Base-by-base conservation (phyloP, 2,797 vertebrate genomes). In the Cephalopachus bancanus region DNA sequence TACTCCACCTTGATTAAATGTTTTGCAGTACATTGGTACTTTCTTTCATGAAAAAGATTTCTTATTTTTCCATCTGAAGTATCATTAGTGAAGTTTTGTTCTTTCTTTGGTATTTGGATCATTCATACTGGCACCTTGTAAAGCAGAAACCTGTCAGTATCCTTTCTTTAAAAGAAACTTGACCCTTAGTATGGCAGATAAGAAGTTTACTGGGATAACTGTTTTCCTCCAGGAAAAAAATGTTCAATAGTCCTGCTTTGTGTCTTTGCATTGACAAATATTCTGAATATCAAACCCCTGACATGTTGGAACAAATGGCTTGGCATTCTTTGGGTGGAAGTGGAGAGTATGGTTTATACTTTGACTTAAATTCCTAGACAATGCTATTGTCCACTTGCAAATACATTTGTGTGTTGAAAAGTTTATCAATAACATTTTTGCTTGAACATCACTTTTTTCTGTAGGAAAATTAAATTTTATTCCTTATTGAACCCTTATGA, bases 81-180 rank as follows among this genome's bases (percentile, higher is more conserved):
- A 84, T 84, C 9, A 44, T 76, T 91, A 81, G 28, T 71, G 19
- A 87, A 91, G 57, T 75, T 96, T 93, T 93, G 5, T 72, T 94
- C 26, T 69, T 91, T 53, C 24, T 51, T 85, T 84, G 59, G 33
- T 14, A 37, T 53, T 90, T 71, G 17, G 19, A 93, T 1, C 14
- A 9, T 79, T 78, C 5, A 1, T 1, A 0, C 0, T 7, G 78
- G 9, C 2, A n/a, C 64, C 33, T 86, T 93, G 57, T 76, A 91
- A 92, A 53, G 69, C 44, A 90, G 78, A 60, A 95, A 53, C 53
- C 4, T 37, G 60, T 96, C 3, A 65, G 0, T 92, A 94, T 83
- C 14, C 22, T 81, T 79, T 72, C 19, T 93, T 90, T 78, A 59
- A 92, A 93, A 64, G 44, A 80, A 65, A 80, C 55, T 78, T 51